phyloP scores from a whole-genome alignment of 2,888 invertebrate genomes.

The Oscheius sp. region DNA sequence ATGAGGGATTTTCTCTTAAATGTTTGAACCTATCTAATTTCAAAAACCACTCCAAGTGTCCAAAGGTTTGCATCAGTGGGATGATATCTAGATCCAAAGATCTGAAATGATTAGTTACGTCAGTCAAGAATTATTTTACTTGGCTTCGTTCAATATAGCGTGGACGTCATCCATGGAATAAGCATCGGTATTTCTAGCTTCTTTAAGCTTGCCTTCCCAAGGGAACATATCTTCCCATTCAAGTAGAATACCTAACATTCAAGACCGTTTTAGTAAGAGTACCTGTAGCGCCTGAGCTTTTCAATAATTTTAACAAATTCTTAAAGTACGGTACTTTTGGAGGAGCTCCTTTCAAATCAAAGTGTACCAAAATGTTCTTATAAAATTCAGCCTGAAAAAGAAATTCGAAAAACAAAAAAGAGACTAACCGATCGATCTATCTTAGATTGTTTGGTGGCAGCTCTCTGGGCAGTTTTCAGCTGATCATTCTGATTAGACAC shows the following conservation, averaged over 20 bases:
- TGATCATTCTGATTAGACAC: background rate
- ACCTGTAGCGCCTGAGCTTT: conserved; percentile 78
- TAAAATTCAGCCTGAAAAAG: conserved; percentile 48
- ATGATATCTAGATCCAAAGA: conserved; percentile 77
- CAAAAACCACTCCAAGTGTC: conserved; percentile 83
- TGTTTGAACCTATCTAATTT: conserved; percentile 79
- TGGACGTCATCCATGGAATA: conserved; percentile 79
- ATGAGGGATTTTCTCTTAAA: conserved; percentile 77
- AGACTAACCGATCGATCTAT: background rate
- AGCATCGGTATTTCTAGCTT: conserved; percentile 77
- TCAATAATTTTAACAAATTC: conserved; percentile 76
- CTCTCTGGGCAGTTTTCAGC: background rate
- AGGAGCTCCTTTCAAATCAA: conserved; percentile 86
- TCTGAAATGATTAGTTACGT: conserved; percentile 68
- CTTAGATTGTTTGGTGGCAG: background rate
- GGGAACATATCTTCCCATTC: conserved; percentile 92
- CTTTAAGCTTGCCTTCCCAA: conserved; percentile 76
- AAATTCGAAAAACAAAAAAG: background rate
- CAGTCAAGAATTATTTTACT: background rate
- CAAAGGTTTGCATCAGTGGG: conserved; percentile 86
- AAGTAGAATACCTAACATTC: conserved; percentile 78
- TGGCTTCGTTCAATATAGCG: conserved; percentile 77
- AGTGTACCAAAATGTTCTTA: conserved; percentile 78
- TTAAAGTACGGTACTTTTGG: conserved; percentile 76
- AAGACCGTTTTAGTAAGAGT: background rate